These are phyloP conservation scores for Ptychoptera albimana DNA, from an alignment of 2,888 invertebrate species.

Conservation along the genomic window DNA sequence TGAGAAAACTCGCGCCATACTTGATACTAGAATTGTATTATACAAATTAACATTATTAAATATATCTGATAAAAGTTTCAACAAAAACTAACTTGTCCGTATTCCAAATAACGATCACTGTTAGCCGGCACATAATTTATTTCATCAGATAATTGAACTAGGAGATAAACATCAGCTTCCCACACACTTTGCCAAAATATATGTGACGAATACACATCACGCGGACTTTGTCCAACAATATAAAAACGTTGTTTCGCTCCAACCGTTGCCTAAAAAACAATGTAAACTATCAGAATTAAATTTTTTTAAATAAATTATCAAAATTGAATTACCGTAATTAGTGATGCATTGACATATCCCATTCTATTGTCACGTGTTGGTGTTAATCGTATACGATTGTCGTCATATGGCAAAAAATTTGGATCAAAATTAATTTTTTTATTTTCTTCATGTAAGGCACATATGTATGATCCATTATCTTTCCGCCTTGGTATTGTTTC, in stretches of 20 bases:
- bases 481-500: slow-evolving; percentile 68
- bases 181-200: slow-evolving; percentile 84
- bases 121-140: slow-evolving; percentile 43
- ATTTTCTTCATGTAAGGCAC: slow-evolving; percentile 59
- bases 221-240: slow-evolving; percentile 41
- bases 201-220: slow-evolving; percentile 22
- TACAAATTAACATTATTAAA: slow-evolving; percentile 10
- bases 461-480: slow-evolving; percentile 49
- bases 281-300: neutral
- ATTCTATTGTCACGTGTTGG: slow-evolving; percentile 67
- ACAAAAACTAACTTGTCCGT: slow-evolving; percentile 40
- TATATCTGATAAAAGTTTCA: slow-evolving; percentile 7
- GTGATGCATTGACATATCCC: slow-evolving; percentile 88
- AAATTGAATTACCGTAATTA: slow-evolving; percentile 51
- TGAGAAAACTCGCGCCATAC: slow-evolving; percentile 55
- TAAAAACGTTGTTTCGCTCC: slow-evolving; percentile 73
- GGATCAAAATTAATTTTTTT: slow-evolving; percentile 32
- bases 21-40: slow-evolving; percentile 38
- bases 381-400: slow-evolving; percentile 69
- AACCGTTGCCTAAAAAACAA: slow-evolving; percentile 50
- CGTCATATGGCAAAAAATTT: slow-evolving; percentile 74
- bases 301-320: neutral
- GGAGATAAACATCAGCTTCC: slow-evolving; percentile 71
- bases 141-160: slow-evolving; percentile 59
- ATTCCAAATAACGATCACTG: slow-evolving; percentile 40